Evolutionary conservation across 2,113 vertebrate species (phyloP).

Genomic region (Chloropsis cyanopogon): DNA sequence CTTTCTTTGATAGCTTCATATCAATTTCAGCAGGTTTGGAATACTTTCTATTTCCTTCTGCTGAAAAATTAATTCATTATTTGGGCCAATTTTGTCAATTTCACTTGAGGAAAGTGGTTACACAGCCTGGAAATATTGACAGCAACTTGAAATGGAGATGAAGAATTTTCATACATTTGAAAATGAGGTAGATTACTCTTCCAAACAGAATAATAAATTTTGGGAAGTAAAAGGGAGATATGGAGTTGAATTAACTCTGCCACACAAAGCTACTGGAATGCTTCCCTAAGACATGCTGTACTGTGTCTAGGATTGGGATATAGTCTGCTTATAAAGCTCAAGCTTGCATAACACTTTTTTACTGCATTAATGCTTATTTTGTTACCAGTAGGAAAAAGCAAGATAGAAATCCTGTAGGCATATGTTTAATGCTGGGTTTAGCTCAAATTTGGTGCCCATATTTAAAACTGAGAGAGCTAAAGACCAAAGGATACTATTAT

Average conservation of each 20-base stretch:
- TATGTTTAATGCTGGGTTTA: background rate
- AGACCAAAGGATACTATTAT: background rate
- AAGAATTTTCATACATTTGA: background rate
- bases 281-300: background rate
- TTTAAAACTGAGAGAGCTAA: background rate
- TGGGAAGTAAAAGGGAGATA: background rate
- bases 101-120: background rate
- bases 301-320: background rate
- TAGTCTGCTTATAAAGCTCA: background rate
- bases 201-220: background rate
- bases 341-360: background rate
- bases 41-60: background rate
- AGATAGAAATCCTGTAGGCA: background rate
- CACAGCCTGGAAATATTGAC: background rate
- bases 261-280: background rate
- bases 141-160: background rate
- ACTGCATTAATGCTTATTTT: background rate
- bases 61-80: background rate
- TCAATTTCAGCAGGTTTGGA: background rate
- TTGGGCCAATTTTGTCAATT: background rate
- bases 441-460: background rate
- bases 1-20: background rate
- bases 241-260: background rate
- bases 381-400: background rate
- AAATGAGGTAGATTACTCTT: background rate